These are phyloP conservation scores for Pomacea canaliculata DNA, from an alignment of 2,888 invertebrate species.

Conservation along the genomic window DNA sequence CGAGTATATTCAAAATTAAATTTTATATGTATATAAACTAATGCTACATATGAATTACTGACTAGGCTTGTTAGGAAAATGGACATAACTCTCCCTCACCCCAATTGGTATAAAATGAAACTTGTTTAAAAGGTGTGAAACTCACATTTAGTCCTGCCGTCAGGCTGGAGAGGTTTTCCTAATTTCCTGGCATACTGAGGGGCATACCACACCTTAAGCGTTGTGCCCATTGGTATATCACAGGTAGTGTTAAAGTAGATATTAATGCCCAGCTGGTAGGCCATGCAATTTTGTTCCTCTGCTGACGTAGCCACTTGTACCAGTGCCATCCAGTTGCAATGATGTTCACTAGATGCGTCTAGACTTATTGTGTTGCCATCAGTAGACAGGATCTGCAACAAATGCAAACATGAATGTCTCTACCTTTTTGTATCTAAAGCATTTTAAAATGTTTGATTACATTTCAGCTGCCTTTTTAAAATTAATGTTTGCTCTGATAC, in stretches of 20 bases:
- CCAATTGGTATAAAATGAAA: too few relatives aligned
- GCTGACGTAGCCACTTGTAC: conserved; percentile 71
- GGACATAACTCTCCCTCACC: too few relatives aligned
- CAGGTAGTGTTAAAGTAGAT: conserved; percentile 63
- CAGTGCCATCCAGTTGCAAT: conserved; percentile 77
- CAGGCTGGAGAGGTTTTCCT: conserved; percentile 63
- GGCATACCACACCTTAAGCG: conserved; percentile 76
- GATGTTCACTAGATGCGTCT: conserved; percentile 74
- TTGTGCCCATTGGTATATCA: conserved; percentile 72
- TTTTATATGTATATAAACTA: too few relatives aligned
- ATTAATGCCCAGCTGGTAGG: conserved; percentile 73
- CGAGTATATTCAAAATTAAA: too few relatives aligned
- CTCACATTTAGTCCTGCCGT: conserved; percentile 58
- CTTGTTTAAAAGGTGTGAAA: background rate
- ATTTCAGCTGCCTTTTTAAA: too few relatives aligned
- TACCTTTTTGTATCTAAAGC: too few relatives aligned
- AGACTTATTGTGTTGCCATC: conserved; percentile 71
- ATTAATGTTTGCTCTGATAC: too few relatives aligned
- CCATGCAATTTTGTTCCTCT: conserved; percentile 75
- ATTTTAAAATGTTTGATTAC: too few relatives aligned
- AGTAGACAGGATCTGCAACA: conserved; percentile 45
- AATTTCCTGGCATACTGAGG: conserved; percentile 74
- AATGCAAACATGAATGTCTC: too few relatives aligned
- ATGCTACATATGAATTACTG: too few relatives aligned
- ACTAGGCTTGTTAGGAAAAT: too few relatives aligned